Base-by-base conservation (phyloP, 2,113 vertebrate genomes). In the Pithys albifrons region DNA sequence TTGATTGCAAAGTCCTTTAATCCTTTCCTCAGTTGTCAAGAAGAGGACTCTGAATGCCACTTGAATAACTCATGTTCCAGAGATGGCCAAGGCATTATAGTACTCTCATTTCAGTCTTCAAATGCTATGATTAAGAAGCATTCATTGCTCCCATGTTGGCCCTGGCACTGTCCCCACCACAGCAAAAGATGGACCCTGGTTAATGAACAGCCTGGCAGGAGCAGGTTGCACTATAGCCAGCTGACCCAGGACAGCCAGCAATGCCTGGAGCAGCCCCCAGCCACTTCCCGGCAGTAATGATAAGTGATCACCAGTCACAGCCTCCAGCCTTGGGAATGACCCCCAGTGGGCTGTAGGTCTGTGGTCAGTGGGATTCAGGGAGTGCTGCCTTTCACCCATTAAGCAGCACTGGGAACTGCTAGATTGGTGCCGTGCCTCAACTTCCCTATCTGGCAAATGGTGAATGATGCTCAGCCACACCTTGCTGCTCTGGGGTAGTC, bases 71-170 rank as follows among this genome's bases (percentile, higher is more conserved):
- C 15, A 19, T 27, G 14, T 29, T 71, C 27, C 20, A 55, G 49
- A 20, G 54, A 76, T 41, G 29, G 10, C 51, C 43, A 76, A 65
- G 16, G 22, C 0, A 1, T 61, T n/a, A 65, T 12, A 73, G 20
- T 20, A 61, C 27, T 67, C 45, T 64, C 5, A 0, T 24, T 70
- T 89, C 54, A 66, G 25, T 31, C n/a, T 39, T 9, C 23, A 73
- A 49, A 58, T 2, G 1, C 5, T 6, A 3, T 1, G 1, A 54
- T n/a, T 61, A 76, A 43, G 51, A 64, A 93, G 19, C 0, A 0
- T 23, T 54, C 0, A 0, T 41, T 65, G 41, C 33, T 73, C n/a
- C 43, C 27, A 1, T 3, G 12, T 31, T 59, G 39, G 8, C 20
- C 70, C 48, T 79, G 70, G 52, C 3, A 1, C n/a, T 65, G 58